These are phyloP conservation scores for Patella vulgata DNA, from an alignment of 1,140 invertebrate species.

Conservation along the genomic window DNA sequence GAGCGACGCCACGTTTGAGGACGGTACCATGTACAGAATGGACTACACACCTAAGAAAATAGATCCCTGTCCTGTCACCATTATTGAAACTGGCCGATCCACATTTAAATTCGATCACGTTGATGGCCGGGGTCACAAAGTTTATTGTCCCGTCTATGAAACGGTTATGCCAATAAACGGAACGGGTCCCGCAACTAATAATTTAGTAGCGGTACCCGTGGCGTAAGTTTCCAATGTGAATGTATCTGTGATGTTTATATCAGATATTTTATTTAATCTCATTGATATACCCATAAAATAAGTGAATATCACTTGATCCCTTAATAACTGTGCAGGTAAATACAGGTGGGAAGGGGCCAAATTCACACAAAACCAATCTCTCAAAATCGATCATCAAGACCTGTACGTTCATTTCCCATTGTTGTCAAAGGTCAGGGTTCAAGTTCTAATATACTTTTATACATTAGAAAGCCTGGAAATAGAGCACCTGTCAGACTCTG, in stretches of 20 bases:
- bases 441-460: no score
- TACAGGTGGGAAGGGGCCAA: no score
- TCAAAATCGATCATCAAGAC: no score
- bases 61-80: conserved; percentile 55
- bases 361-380: no score
- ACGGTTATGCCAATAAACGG: conserved; percentile 14
- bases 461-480: no score
- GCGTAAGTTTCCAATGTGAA: neutral
- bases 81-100: conserved; percentile 45
- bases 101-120: conserved; percentile 39
- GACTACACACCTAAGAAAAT: conserved; percentile 61
- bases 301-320: no score
- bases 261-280: neutral
- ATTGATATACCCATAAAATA: no score
- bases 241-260: neutral
- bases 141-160: conserved; percentile 45
- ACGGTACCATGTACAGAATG: conserved; percentile 61
- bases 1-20: conserved; percentile 59
- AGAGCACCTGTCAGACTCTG: no score
- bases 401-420: no score
- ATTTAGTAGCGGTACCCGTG: neutral
- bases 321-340: no score
- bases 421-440: no score
- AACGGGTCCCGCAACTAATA: neutral
- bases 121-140: conserved; percentile 53